phyloP scores from a whole-genome alignment of 2,797 vertebrate genomes.

The Glossophaga mutica region DNA sequence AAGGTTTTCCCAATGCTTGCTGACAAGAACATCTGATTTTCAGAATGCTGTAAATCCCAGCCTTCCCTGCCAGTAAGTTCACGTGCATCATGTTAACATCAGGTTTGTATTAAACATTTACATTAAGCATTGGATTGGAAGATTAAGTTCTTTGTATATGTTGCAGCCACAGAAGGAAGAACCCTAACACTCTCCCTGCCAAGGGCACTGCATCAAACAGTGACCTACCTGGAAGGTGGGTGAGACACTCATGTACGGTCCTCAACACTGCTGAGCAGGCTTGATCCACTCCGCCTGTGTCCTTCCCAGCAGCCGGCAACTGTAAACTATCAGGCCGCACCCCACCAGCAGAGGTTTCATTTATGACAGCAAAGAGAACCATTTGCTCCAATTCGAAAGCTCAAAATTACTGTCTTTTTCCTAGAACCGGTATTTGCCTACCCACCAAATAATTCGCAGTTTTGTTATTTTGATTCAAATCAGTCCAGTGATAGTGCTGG shows the following conservation, averaged over 20 bases:
- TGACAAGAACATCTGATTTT: constrained; percentile 62
- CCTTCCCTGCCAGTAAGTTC: constrained; percentile 44
- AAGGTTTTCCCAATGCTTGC: background rate
- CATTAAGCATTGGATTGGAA: constrained; percentile 58
- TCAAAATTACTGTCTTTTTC: background rate
- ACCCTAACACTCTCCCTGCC: background rate
- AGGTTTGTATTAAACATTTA: constrained; percentile 64
- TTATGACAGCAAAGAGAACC: constrained; percentile 18
- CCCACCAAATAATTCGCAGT: constrained; percentile 17
- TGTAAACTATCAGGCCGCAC: background rate
- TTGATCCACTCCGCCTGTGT: background rate
- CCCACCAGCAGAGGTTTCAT: background rate
- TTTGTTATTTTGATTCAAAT: constrained; percentile 31
- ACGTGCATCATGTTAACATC: constrained; percentile 61
- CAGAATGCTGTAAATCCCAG: constrained; percentile 43
- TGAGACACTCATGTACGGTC: rapidly evolving
- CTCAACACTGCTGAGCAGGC: background rate
- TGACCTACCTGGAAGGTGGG: background rate
- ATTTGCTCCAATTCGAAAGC: background rate
- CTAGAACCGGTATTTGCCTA: background rate
- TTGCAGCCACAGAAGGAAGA: background rate
- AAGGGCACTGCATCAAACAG: background rate
- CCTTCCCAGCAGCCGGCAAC: background rate
- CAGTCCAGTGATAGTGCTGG: background rate
- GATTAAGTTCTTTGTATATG: constrained; percentile 53